Base-by-base conservation (phyloP, 2,888 invertebrate species). In the Stictocephala bisonia region DNA sequence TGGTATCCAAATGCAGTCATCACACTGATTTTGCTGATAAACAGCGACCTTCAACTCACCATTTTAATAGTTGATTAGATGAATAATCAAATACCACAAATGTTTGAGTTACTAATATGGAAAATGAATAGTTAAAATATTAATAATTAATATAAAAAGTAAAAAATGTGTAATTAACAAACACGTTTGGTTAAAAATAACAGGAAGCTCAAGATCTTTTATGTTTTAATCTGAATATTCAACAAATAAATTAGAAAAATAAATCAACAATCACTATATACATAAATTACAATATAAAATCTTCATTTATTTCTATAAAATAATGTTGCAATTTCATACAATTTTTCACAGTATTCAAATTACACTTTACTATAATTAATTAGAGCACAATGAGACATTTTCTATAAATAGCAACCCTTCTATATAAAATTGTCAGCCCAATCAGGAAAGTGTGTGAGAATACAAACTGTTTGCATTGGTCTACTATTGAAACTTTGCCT, bases 361-460 rank as follows among this genome's bases (percentile, higher is more conserved):
- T n/a, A n/a, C n/a, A n/a, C n/a, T n/a, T n/a, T n/a, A n/a, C n/a
- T n/a, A n/a, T n/a, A n/a, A n/a, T n/a, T n/a, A n/a, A n/a, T n/a
- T n/a, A n/a, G n/a, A n/a, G n/a, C n/a, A n/a, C n/a, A n/a, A n/a
- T n/a, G n/a, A n/a, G n/a, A n/a, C n/a, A n/a, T n/a, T n/a, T n/a
- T n/a, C n/a, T n/a, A n/a, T n/a, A n/a, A n/a, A n/a, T n/a, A n/a
- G n/a, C n/a, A n/a, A n/a, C n/a, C n/a, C n/a, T n/a, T n/a, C n/a
- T n/a, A n/a, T n/a, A n/a, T n/a, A n/a, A n/a, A n/a, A n/a, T n/a
- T n/a, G n/a, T n/a, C n/a, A n/a, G n/a, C n/a, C 60, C 60, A 60
- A 35, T 27, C 35, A 60, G 60, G 60, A 40, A 60, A 60, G 40
- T 60, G 60, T 7, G 60, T 60, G 9, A 60, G 18, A 22, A 60